These are phyloP conservation scores for Sardinella longiceps DNA, from an alignment of 2,797 vertebrate genomes.

Conservation along the genomic window DNA sequence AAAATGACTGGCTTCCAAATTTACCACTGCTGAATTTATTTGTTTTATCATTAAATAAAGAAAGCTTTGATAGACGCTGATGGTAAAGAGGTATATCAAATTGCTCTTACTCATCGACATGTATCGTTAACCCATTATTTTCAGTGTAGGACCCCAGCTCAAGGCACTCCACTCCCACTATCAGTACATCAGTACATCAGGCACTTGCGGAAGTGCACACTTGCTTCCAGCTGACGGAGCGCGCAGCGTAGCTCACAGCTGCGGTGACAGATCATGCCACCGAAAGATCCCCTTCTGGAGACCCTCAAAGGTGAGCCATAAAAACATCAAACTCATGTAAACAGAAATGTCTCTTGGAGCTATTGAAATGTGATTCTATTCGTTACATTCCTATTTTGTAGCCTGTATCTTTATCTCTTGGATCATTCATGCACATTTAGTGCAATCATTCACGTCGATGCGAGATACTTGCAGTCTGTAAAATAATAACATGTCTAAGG, in stretches of 20 bases:
- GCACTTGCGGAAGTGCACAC: background rate
- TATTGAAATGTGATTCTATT: background rate
- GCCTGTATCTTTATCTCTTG: too few relatives aligned
- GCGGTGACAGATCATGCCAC: slow-evolving; percentile 39
- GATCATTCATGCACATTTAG: background rate
- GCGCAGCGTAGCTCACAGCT: background rate
- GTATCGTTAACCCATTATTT: background rate
- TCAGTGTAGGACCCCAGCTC: background rate
- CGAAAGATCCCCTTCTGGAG: slow-evolving; percentile 52
- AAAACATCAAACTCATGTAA: background rate
- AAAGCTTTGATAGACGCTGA: background rate
- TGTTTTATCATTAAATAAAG: background rate
- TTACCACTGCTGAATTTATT: background rate
- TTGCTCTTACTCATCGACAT: background rate
- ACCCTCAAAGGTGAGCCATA: slow-evolving; percentile 49
- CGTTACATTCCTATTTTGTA: background rate
- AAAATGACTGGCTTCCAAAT: background rate
- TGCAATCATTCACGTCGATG: background rate
- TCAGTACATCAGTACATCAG: background rate
- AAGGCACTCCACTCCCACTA: background rate
- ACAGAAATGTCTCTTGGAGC: background rate
- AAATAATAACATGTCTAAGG: background rate
- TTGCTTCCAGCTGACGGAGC: background rate
- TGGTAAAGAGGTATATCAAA: background rate
- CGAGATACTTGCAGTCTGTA: background rate